phyloP scores from a whole-genome alignment of 2,888 invertebrate species.

The Eupithecia vulgata region DNA sequence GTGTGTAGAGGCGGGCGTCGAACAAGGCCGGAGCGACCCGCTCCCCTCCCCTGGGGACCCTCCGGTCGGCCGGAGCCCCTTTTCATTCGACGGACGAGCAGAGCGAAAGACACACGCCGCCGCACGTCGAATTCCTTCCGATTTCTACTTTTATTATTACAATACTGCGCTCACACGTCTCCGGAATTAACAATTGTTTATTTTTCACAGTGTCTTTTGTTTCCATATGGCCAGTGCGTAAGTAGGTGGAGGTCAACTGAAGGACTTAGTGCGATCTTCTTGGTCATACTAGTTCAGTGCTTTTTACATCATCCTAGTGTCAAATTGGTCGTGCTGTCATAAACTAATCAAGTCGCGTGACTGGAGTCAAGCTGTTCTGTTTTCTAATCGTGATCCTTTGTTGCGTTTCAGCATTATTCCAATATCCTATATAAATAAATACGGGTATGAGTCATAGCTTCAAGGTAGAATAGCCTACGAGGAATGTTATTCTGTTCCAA shows the following conservation, averaged over 20 bases:
- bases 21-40: constrained; percentile 53
- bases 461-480: not conserved
- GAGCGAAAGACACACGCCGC: constrained; percentile 38
- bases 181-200: constrained; percentile 18
- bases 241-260: constrained; percentile 23
- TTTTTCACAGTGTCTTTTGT: constrained; percentile 31
- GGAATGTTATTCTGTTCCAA: constrained; percentile 1
- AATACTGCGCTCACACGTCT: constrained; percentile 33
- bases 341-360: not conserved
- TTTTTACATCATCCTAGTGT: constrained; percentile 17
- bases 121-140: constrained; percentile 21
- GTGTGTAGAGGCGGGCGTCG: constrained; percentile 21
- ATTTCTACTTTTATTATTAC: constrained; percentile 25
- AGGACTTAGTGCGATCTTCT: constrained; percentile 8
- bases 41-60: constrained; percentile 66
- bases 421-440: not conserved
- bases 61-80: constrained; percentile 32
- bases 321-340: not conserved
- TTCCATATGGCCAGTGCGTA: constrained; percentile 27
- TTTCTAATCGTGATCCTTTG: not conserved
- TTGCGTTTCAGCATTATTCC: not conserved
- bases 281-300: not conserved
- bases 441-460: not conserved
- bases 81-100: constrained; percentile 49
- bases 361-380: constrained; percentile 1